Conservation (phyloP, 1,140 invertebrate genomes). For the Drosophila busckii region DNA sequence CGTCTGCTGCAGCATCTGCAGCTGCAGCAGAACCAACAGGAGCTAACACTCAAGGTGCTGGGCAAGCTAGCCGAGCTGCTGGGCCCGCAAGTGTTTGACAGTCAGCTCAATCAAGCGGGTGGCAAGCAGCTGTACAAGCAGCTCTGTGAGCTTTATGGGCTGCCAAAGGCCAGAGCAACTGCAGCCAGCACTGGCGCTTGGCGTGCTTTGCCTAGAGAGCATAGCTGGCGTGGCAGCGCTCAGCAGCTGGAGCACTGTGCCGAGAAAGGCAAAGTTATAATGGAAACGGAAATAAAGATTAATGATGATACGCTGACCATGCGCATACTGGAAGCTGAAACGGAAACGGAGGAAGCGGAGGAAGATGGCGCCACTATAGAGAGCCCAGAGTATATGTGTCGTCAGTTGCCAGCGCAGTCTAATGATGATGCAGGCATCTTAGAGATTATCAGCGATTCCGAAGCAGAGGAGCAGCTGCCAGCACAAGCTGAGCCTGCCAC, state of each 20-base stretch:
- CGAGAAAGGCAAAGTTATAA: constrained; percentile 82
- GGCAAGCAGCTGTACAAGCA: constrained; percentile 82
- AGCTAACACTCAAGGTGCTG: constrained; percentile 84
- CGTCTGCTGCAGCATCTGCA: constrained; percentile 83
- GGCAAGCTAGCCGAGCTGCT: constrained; percentile 84
- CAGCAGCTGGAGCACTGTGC: constrained; percentile 12
- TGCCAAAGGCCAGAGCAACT: constrained; percentile 38
- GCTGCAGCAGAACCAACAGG: constrained; percentile 84
- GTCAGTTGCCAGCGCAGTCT: constrained; percentile 29
- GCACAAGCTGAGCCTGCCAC: constrained; percentile 37
- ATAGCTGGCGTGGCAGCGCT: constrained; percentile 42
- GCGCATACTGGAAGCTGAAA: constrained; percentile 87
- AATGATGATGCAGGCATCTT: constrained; percentile 78
- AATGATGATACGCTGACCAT: constrained; percentile 88
- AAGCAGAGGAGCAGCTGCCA: constrained; percentile 79
- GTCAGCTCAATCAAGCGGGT: constrained; percentile 65
- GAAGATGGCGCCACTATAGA: constrained; percentile 75
- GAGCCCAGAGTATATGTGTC: constrained; percentile 65
- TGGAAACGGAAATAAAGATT: constrained; percentile 90
- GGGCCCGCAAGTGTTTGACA: constrained; percentile 83
- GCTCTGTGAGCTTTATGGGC: constrained; percentile 84
- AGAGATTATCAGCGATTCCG: constrained; percentile 81
- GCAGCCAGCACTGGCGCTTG: constrained; percentile 38
- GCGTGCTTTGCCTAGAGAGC: constrained; percentile 49
- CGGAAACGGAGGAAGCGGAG: constrained; percentile 52